A percentile compares a stretch with the other conserved stretches of the same genome.
Conservation (phyloP, 1,140 invertebrate genomes). For the Scaptomyza pallida region DNA sequence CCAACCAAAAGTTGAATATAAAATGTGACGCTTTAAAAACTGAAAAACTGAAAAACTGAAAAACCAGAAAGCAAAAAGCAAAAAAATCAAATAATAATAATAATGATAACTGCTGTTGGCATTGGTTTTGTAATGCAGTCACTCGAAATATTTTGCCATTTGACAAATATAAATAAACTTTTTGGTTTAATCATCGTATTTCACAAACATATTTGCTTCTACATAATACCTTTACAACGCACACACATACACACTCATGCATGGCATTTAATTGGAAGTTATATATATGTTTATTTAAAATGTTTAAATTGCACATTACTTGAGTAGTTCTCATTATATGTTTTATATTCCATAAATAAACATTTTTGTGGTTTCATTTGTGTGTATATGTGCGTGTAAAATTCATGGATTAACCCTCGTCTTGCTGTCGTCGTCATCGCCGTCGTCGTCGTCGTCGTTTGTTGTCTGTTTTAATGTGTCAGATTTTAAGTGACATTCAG, state of each 20-base stretch:
- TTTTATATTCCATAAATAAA: neutral
- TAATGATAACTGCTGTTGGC: too few relatives aligned
- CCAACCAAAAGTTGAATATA: constrained; percentile 43
- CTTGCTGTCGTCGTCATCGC: constrained; percentile 23
- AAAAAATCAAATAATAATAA: too few relatives aligned
- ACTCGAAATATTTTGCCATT: neutral
- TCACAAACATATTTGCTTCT: neutral
- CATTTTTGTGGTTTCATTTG: neutral
- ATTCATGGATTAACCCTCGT: constrained; percentile 26
- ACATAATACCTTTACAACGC: neutral
- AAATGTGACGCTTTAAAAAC: constrained; percentile 12
- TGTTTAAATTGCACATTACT: neutral
- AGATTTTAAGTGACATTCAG: constrained; percentile 79
- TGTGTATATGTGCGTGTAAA: neutral
- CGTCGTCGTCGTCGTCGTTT: constrained; percentile 25
- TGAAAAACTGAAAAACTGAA: too few relatives aligned
- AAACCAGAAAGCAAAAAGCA: constrained; percentile 6
- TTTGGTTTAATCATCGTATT: neutral
- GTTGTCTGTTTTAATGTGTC: constrained; percentile 64
- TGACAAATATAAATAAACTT: neutral
- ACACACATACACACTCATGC: neutral
- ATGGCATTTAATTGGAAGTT: neutral
- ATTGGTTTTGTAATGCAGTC: neutral
- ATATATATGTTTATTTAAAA: neutral
- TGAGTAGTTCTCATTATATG: neutral